phyloP scores from a whole-genome alignment of 2,113 vertebrate species.

The Channa maculata region DNA sequence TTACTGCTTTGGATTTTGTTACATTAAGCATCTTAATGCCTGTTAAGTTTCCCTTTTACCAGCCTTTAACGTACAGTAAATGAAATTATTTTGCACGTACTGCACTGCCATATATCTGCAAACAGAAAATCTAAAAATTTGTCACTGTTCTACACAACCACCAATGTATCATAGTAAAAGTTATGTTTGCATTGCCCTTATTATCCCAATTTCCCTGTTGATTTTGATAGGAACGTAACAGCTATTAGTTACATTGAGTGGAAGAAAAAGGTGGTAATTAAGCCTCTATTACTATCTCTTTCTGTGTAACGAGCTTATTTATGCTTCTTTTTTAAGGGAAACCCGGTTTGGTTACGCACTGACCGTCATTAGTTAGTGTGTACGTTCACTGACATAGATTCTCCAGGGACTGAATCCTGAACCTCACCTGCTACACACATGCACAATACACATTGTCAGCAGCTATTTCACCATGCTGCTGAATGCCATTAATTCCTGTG shows the following conservation, averaged over 20 bases:
- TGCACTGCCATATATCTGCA: neutral
- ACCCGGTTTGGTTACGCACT: conserved; percentile 27
- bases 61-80: conserved; percentile 11
- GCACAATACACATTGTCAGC: conserved; percentile 51
- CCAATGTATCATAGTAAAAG: conserved; percentile 18
- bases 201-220: neutral
- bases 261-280: conserved; percentile 29
- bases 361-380: conserved; percentile 20
- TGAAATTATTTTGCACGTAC: conserved; percentile 24
- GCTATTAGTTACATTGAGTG: conserved; percentile 9
- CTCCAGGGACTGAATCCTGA: conserved; percentile 41
- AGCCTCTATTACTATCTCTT: neutral
- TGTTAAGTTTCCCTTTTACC: conserved; percentile 31
- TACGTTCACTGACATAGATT: conserved; percentile 49
- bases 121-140: neutral
- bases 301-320: conserved; percentile 2
- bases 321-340: conserved; percentile 32
- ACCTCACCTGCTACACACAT: conserved; percentile 52
- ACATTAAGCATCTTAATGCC: conserved; percentile 40
- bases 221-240: neutral
- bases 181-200: neutral
- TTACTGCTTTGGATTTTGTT: conserved; percentile 21
- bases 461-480: conserved; percentile 68
- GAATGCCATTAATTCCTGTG: conserved; percentile 68
- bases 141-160: neutral